Base-by-base conservation (phyloP, 2,113 vertebrate species). In the Oreotrochilus melanogaster region DNA sequence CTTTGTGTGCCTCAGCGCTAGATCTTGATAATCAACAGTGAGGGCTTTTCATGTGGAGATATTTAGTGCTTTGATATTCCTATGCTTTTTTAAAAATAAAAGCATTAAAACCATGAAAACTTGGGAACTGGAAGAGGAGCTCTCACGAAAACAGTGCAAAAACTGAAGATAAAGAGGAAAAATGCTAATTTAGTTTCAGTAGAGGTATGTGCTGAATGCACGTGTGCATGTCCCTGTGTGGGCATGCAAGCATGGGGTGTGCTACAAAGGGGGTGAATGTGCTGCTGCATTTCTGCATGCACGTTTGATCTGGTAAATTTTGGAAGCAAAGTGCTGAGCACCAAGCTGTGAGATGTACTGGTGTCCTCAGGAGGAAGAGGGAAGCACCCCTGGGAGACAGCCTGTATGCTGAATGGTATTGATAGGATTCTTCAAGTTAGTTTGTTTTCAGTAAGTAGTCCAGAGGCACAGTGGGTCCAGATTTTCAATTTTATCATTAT, bases 161-260 rank as follows among this genome's bases (percentile, higher is more conserved):
- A 42, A 7, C 8, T 72, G 11, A 79, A n/a, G 15, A 31, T 6
- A 33, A 66, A 61, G 23, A 39, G 7, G 30, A 7, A 37, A 57
- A 66, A 42, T 4, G 3, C 50, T 16, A 24, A 11, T 27, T 48
- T 33, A 66, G 25, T 37, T 22, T 39, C 28, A 51, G 1, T 31
- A 19, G n/a, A 6, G 33, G 43, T 9, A 12, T 17, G 25, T 30
- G 42, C 35, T 39, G 31, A 53, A 27, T 14, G 42, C 31, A 15
- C 17, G 2, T 3, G 1, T 16, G 6, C 9, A 4, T 23, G 25
- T 48, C 4, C 7, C 10, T 25, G 1, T n/a, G 15, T 27, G 39
- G 35, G 47, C 21, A 21, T 39, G 39, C 39, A n/a, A 17, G 14
- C 9, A 9, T 5, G 6, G 33, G 28, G 27, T 23, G 33, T 61